Evolutionary conservation across 92 coral and sea anemone genomes (phyloP).

Genomic region (Paragorgia papillata): DNA sequence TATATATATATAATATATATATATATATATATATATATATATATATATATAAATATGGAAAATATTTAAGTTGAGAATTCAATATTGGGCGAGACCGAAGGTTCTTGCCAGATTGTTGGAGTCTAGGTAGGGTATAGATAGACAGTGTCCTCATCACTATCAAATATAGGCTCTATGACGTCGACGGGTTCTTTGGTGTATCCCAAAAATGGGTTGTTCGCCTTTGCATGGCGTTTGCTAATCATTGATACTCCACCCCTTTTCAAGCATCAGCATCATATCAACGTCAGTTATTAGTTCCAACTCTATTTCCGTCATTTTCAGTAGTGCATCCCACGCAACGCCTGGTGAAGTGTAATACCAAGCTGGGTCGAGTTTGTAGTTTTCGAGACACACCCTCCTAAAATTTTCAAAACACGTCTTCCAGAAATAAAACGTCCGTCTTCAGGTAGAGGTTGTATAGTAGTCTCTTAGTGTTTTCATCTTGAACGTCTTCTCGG

Average conservation of each 20-base stretch:
- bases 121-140: no score
- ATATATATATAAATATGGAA: no score
- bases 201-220: not conserved
- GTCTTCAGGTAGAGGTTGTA: not conserved
- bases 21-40: no score
- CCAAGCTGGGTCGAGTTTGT: not conserved
- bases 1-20: no score
- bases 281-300: not conserved
- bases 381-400: not conserved
- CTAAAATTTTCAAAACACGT: slow-evolving; percentile 2
- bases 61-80: no score
- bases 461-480: no score
- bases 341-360: slow-evolving; percentile 1
- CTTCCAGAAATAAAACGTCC: not conserved
- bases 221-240: not conserved
- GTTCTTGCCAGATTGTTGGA: no score
- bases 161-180: no score
- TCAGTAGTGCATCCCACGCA: not conserved
- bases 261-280: not conserved
- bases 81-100: no score
- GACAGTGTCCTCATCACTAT: no score
- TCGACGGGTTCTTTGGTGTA: no score
- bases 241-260: not conserved
- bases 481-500: no score
- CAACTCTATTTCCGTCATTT: not conserved